A percentile compares a stretch with the other conserved stretches of the same genome.
Conservation (phyloP, 2,797 vertebrate species). For the Calcarius lapponicus region DNA sequence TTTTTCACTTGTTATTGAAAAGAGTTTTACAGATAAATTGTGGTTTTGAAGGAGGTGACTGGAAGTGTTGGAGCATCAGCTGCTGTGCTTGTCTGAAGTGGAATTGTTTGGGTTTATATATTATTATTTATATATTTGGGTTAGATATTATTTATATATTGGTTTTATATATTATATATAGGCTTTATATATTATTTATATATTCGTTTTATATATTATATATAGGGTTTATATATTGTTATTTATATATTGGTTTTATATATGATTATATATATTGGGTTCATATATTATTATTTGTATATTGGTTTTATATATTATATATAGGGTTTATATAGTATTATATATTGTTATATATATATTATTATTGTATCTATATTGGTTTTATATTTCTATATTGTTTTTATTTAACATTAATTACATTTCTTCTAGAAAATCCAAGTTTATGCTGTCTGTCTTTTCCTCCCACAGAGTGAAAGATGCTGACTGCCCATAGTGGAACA, state of each 20-base stretch:
- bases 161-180: no score
- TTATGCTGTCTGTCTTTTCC: neutral
- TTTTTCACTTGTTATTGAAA: neutral
- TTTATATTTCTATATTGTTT: neutral
- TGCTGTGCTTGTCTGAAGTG: neutral
- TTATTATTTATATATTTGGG: no score
- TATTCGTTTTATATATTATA: neutral
- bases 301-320: no score
- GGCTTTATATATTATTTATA: no score
- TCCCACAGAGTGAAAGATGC: slow-evolving; percentile 71
- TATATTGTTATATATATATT: no score
- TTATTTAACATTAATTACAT: neutral
- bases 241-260: no score
- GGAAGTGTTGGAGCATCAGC: neutral
- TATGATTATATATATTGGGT: no score
- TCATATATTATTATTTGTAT: no score
- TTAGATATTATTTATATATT: no score
- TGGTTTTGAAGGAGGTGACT: neutral
- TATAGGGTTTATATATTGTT: no score
- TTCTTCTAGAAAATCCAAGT: neutral
- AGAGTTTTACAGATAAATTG: neutral
- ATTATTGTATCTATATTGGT: neutral
- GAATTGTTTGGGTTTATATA: neutral
- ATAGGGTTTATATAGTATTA: no score
- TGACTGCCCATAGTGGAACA: slow-evolving; percentile 62